Base-by-base conservation (phyloP, 1,140 invertebrate species). In the Pteromalus puparum region DNA sequence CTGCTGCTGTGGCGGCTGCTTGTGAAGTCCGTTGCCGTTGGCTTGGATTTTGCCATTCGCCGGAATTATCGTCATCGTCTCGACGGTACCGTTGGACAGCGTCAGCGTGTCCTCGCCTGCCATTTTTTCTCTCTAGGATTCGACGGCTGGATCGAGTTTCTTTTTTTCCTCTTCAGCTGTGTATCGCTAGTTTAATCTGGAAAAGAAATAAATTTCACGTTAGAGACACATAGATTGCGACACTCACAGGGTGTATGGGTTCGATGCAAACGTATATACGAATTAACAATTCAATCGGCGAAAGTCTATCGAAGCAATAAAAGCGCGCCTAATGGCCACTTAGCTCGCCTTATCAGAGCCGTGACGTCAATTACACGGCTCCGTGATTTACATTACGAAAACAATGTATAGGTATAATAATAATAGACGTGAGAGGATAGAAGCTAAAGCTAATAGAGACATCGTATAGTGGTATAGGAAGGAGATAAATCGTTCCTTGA, bases 91-190 rank as follows among this genome's bases (percentile, higher is more conserved):
- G 78, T 91, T 91, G 15, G 90, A 88, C 79, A 92, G 73, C 9
- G 90, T 91, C 70, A 91, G 87, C 48, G 87, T 89, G 74, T 92
- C 90, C 73, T 92, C 91, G 38, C 91, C 91, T 24, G 91, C 91
- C 91, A 92, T 92, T 85, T 79, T 85, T 88, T 80, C 10, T 21
- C 6, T 26, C n/a, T 26, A 1, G 0, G n/a, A n/a, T n/a, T 6
- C 65, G 12, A 5, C n/a, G 46, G 13, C 13, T 61, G 15, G 1
- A 7, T 21, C 21, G 5, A 21, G 15, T 6, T 26, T 24, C 68
- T 3, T 68, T 3, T 3, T 53, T 3, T 42, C 78, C 53, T 79
- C 24, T 42, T 68, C 24, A n/a, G n/a, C 13, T 26, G 46, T 3
- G 46, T 12, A 10, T 26, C n/a, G 4, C 28, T 48, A 73, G 26